A percentile compares a stretch with the other conserved stretches of the same genome.
Conservation (phyloP, 1,140 invertebrate species). For the Galleria mellonella region DNA sequence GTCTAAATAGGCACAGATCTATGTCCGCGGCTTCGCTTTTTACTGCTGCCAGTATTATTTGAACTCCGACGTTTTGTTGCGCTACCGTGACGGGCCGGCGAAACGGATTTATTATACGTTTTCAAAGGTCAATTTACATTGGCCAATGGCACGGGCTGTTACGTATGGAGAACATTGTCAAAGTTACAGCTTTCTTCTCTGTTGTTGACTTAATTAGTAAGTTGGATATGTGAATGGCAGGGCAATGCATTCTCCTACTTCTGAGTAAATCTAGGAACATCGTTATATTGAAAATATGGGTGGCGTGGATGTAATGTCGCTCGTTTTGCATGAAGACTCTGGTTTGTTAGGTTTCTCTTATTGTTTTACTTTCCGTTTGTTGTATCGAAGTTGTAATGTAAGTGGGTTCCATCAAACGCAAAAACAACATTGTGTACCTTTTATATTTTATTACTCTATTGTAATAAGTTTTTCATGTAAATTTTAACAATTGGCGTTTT, state of each 20-base stretch:
- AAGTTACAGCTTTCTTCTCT: slow-evolving; percentile 68
- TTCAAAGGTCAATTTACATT: slow-evolving; percentile 24
- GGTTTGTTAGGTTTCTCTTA: not conserved
- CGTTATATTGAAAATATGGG: slow-evolving; percentile 61
- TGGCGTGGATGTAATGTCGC: slow-evolving; percentile 27
- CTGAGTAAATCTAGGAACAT: slow-evolving; percentile 54
- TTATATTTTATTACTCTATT: too few species aligned
- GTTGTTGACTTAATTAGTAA: slow-evolving; percentile 71
- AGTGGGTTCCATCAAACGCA: not conserved
- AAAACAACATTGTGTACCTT: too few species aligned
- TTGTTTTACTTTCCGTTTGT: slow-evolving; percentile 5
- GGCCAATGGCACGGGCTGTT: slow-evolving; percentile 35
- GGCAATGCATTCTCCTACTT: slow-evolving; percentile 57
- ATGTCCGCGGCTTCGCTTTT: slow-evolving; percentile 56
- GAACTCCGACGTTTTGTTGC: slow-evolving; percentile 14
- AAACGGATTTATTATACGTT: slow-evolving; percentile 5
- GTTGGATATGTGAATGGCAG: slow-evolving; percentile 71
- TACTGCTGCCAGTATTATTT: slow-evolving; percentile 25
- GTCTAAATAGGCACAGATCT: slow-evolving; percentile 69
- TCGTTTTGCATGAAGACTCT: not conserved
- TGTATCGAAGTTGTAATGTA: not conserved
- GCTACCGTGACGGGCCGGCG: not conserved
- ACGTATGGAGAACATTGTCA: slow-evolving; percentile 69
- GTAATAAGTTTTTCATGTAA: too few species aligned
- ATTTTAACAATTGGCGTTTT: too few species aligned